Conservation (phyloP, 2,113 vertebrate species). For the Notiomystis cincta region DNA sequence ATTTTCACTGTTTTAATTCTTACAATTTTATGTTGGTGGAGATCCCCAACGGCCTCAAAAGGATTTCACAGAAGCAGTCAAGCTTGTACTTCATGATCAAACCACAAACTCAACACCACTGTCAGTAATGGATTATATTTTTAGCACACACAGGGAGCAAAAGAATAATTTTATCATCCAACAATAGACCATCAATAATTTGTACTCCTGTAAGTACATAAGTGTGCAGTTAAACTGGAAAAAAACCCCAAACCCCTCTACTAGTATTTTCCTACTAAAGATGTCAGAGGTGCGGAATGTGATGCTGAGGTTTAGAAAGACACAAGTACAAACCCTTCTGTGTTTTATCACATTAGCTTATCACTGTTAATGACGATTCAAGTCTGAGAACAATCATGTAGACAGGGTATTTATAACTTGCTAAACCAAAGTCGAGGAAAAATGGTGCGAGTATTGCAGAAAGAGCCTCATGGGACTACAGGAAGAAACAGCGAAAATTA, state of each 20-base stretch:
- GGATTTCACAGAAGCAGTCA: not conserved
- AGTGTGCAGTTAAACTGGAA: not conserved
- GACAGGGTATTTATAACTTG: not conserved
- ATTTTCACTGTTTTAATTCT: not conserved
- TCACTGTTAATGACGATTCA: not conserved
- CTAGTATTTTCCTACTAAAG: not conserved
- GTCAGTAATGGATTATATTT: not conserved
- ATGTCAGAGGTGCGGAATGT: not conserved
- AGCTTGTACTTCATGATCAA: not conserved
- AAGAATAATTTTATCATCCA: not conserved
- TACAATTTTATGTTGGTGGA: not conserved
- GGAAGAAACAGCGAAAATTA: accelerated
- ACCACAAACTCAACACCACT: not conserved
- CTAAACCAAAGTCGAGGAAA: not conserved
- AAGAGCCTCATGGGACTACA: accelerated
- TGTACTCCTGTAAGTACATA: not conserved
- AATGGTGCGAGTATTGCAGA: not conserved
- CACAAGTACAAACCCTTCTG: not conserved
- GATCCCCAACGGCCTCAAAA: not conserved
- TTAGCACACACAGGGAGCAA: not conserved
- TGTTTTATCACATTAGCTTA: not conserved
- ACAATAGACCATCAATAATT: not conserved
- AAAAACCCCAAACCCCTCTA: not conserved
- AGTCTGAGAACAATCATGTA: not conserved
- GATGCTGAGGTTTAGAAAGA: not conserved